Evolutionary conservation across 2,797 vertebrate genomes (phyloP).

Genomic region (Eremophila alpestris): DNA sequence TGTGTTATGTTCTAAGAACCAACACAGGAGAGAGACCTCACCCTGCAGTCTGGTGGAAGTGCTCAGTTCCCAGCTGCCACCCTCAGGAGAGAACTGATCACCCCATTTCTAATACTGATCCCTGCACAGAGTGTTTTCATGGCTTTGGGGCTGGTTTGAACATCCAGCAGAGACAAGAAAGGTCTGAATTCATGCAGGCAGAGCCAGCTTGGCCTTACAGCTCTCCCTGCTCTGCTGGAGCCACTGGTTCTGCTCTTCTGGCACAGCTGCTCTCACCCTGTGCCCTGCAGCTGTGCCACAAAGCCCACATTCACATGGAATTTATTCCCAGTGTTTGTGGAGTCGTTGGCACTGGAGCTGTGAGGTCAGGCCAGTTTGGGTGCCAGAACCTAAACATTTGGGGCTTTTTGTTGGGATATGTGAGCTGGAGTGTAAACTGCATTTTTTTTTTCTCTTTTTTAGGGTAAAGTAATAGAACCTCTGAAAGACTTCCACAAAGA

Average conservation of each 20-base stretch:
- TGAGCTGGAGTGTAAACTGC: neutral
- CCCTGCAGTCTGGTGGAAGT: neutral
- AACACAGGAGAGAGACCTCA: neutral
- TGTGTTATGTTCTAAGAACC: fast-evolving
- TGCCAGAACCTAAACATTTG: neutral
- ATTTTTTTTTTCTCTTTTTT: neutral
- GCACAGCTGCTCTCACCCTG: neutral
- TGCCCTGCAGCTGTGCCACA: neutral
- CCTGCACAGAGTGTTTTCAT: no score
- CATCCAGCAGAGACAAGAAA: neutral
- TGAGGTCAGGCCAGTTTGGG: neutral
- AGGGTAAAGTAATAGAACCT: slow-evolving; percentile 99
- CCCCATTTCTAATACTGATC: fast-evolving
- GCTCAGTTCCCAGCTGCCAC: neutral
- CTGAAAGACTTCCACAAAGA: slow-evolving; percentile 99
- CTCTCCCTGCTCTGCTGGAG: neutral
- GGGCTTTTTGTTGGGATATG: neutral
- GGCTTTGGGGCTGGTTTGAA: neutral
- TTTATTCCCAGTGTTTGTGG: neutral
- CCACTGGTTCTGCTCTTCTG: neutral
- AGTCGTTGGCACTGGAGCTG: neutral
- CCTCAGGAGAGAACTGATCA: neutral
- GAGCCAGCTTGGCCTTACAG: neutral
- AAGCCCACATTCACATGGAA: neutral
- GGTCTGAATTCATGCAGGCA: neutral